Percentiles rank a stretch among this genome's conserved stretches.
These are phyloP conservation scores for Cartodere bifasciata DNA, from an alignment of 2,888 invertebrate species.

Conservation along the genomic window DNA sequence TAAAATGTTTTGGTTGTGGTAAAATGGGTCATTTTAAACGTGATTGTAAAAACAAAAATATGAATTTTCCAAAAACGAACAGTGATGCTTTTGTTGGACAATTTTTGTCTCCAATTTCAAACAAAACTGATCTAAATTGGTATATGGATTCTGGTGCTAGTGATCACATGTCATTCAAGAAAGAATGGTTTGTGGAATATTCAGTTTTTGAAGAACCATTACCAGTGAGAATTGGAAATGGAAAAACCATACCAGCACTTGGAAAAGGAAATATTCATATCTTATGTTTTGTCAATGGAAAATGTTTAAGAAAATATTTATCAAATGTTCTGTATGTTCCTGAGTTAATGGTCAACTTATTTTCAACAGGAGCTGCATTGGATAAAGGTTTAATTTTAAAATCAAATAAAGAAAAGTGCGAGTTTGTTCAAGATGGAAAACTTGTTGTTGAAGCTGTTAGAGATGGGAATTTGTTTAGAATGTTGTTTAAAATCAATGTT, in stretches of 20 bases:
- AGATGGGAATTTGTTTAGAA: slow-evolving; percentile 10
- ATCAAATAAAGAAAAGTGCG: slow-evolving; percentile 11
- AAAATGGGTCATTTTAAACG: no score
- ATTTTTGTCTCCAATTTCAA: no score
- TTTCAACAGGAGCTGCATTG: slow-evolving; percentile 15
- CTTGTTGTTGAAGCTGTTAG: slow-evolving; percentile 7
- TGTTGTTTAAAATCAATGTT: slow-evolving; percentile 10
- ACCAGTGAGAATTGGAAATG: slow-evolving; percentile 11
- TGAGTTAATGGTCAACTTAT: slow-evolving; percentile 16
- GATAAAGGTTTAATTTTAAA: slow-evolving; percentile 15
- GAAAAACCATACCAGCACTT: slow-evolving; percentile 8
- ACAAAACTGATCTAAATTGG: no score
- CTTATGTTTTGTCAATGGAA: slow-evolving; percentile 10
- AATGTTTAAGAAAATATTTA: slow-evolving; percentile 10
- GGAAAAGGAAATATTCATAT: slow-evolving; percentile 10
- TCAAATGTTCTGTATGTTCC: slow-evolving; percentile 16
- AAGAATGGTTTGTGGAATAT: no score
- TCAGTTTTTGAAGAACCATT: not conserved
- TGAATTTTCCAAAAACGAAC: no score
- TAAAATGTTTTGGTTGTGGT: no score
- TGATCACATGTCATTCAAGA: no score
- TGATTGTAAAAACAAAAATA: no score
- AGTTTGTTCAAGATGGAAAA: slow-evolving; percentile 11
- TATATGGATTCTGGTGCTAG: no score
- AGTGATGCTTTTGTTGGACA: no score